A percentile compares a stretch with the other conserved stretches of the same genome.
Conservation (phyloP, 2,113 vertebrate species). For the Kryptolebias marmoratus region DNA sequence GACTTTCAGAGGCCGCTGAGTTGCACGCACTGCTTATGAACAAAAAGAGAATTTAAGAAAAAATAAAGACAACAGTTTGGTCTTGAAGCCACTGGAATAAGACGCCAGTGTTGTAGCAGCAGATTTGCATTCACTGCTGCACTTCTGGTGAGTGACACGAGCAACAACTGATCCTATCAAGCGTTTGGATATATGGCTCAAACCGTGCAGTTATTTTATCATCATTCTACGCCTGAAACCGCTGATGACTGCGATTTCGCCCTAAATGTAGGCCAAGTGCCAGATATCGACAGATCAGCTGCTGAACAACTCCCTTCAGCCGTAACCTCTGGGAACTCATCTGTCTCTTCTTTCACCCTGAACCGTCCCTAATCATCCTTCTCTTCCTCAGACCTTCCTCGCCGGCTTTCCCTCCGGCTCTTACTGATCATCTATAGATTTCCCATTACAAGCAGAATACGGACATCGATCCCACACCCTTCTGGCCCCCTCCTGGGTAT, state of each 20-base stretch:
- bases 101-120: neutral
- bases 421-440: constrained; percentile 73
- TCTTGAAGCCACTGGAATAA: neutral
- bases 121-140: neutral
- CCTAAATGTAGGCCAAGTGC: constrained; percentile 26
- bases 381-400: neutral
- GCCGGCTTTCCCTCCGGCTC: constrained; percentile 15
- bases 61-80: neutral
- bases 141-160: neutral
- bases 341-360: constrained; percentile 52
- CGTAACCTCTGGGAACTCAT: constrained; percentile 53
- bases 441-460: constrained; percentile 70
- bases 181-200: neutral
- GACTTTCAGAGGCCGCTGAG: neutral
- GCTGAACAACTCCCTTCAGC: constrained; percentile 58
- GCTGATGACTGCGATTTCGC: constrained; percentile 39
- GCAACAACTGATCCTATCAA: neutral
- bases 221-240: constrained; percentile 9
- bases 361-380: constrained; percentile 21
- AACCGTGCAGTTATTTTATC: constrained; percentile 7
- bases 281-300: constrained; percentile 45
- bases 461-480: constrained; percentile 67
- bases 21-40: neutral
- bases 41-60: neutral
- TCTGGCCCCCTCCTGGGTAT: constrained; percentile 28